A percentile compares a stretch with the other conserved stretches of the same genome.
These are phyloP conservation scores for Orchesella flavescens DNA, from an alignment of 2,888 invertebrate species.

Conservation along the genomic window DNA sequence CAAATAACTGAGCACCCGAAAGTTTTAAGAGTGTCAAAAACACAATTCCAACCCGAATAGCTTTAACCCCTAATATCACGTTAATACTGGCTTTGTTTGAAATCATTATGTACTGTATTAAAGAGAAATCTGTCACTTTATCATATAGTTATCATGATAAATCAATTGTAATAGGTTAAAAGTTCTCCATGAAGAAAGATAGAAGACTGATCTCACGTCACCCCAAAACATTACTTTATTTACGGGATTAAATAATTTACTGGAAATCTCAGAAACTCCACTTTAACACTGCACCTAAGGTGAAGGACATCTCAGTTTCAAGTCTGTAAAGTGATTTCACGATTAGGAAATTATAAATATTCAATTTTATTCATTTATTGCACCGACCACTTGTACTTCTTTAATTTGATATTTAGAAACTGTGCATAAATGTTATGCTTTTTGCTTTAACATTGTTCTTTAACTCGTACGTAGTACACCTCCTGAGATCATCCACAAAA, in stretches of 20 bases:
- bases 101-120: not conserved
- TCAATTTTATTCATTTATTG: too few relatives aligned
- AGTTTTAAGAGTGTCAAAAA: not conserved
- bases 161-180: not conserved
- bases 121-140: not conserved
- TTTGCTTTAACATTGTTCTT: too few relatives aligned
- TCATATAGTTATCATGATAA: not conserved
- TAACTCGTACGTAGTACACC: too few relatives aligned
- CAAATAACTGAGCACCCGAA: constrained; percentile 16
- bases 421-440: too few relatives aligned
- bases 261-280: not conserved
- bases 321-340: too few relatives aligned
- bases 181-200: not conserved
- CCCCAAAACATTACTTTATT: not conserved
- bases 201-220: not conserved
- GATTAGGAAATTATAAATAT: too few relatives aligned
- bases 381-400: too few relatives aligned
- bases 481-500: too few relatives aligned
- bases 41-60: constrained; percentile 10
- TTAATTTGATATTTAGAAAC: too few relatives aligned
- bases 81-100: not conserved
- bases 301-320: too few relatives aligned
- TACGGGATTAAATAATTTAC: not conserved
- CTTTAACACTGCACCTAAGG: too few relatives aligned
- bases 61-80: constrained; percentile 20